phyloP scores from a whole-genome alignment of 2,113 vertebrate genomes.

The Paracanthobrama guichenoti region DNA sequence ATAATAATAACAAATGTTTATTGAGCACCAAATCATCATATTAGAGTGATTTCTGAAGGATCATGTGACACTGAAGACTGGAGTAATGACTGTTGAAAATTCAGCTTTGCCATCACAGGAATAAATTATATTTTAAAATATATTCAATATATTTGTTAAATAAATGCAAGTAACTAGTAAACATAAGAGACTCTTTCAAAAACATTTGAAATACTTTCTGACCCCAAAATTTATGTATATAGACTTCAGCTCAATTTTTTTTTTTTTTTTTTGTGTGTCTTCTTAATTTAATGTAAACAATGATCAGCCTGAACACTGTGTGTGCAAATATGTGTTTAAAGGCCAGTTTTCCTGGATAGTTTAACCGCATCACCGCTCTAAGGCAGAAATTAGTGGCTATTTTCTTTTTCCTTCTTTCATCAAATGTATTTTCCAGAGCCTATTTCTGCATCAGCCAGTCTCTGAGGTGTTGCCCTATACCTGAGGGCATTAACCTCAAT shows the following conservation, averaged over 20 bases:
- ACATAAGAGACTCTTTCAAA: background rate
- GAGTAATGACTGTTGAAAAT: background rate
- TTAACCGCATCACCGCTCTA: background rate
- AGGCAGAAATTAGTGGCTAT: constrained; percentile 3
- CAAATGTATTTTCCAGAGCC: background rate
- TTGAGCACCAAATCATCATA: too few species aligned
- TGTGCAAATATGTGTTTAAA: background rate
- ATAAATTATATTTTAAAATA: background rate
- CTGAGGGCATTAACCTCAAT: constrained; percentile 42
- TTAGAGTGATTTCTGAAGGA: too few species aligned
- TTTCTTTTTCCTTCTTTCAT: background rate
- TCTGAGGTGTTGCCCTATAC: background rate
- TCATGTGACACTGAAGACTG: background rate
- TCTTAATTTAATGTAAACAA: background rate
- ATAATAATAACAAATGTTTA: too few species aligned
- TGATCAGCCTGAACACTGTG: background rate
- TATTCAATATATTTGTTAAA: too few species aligned
- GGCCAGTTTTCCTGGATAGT: background rate
- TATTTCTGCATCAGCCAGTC: background rate
- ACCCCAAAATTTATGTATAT: background rate
- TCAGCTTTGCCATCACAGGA: background rate
- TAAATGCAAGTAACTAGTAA: too few species aligned
- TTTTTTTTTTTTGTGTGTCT: too few species aligned
- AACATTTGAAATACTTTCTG: background rate
- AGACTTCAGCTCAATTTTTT: background rate